Evolutionary conservation across 1,140 invertebrate genomes (phyloP), one percentile per base, ranked within the genome.

Genomic region (Polypedilum vanderplanki): DNA sequence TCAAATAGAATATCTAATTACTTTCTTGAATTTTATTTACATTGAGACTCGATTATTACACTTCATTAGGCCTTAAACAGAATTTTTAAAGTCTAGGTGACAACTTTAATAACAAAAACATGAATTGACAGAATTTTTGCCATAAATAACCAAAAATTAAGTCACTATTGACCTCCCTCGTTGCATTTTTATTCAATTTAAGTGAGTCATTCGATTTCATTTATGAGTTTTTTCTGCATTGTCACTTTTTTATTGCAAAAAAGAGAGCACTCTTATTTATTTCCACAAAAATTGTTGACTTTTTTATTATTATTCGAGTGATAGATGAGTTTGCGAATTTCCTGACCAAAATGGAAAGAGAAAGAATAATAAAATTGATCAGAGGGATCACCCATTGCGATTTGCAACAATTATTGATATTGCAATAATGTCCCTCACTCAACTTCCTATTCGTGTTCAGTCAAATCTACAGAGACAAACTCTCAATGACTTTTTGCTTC

Each of bases 401-500:
- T 57, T 70, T 70, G 17, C 65, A 70, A 70, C 15, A 10, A 70
- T 70, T 67, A 33, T n/a, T 57, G 46, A 57, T 57, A 57, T n/a
- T n/a, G 46, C 46, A 57, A 57, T 57, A n/a, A 57, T 57, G n/a
- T 57, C 46, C 24, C 46, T 57, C 46, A 57, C 46, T 57, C 65
- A 70, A 70, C 17, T 70, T 70, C 65, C 65, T 70, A 18, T 67
- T 67, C 18, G 17, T 67, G 12, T 67, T 70, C 17, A 12, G n/a
- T 57, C 46, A 17, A 12, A 57, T 20, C 18, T 20, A 12, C 20
- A 22, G 20, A 57, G 8, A 12, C 1, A 15, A 57, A 15, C n/a
- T 70, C 18, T 70, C 65, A 70, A 70, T 70, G 65, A 70, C 17
- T 70, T 70, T 67, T 70, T 70, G 5, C 20, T 70, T 18, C 65